Percentiles rank a stretch among this genome's conserved stretches.
Conservation (phyloP, 2,888 invertebrate species). For the Ditula angustiorana region DNA sequence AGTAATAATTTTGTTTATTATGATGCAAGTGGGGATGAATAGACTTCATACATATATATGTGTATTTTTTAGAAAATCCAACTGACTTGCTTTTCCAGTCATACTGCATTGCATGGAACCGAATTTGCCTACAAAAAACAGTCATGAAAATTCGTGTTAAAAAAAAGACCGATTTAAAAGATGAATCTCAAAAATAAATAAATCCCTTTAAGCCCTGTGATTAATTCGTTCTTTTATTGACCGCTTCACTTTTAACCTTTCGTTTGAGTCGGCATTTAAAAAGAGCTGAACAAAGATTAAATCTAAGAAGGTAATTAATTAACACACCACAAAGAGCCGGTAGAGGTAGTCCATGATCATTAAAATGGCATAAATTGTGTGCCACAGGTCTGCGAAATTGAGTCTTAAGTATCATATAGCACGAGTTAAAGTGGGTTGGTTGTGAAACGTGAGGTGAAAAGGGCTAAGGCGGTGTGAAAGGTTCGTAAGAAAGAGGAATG, state of each 20-base stretch:
- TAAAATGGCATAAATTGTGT: constrained; percentile 2
- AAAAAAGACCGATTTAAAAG: neutral
- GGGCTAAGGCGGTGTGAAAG: neutral
- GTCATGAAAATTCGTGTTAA: too few species aligned
- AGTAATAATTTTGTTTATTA: too few species aligned
- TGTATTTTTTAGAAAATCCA: too few species aligned
- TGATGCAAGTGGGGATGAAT: too few species aligned
- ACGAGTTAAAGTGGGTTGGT: neutral
- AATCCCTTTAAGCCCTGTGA: neutral
- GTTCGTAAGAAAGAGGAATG: constrained; percentile 5
- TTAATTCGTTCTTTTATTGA: constrained; percentile 17
- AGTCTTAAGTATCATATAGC: neutral
- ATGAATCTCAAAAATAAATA: neutral
- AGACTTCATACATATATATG: too few species aligned
- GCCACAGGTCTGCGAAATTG: neutral
- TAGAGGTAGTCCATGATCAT: neutral
- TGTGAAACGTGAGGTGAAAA: neutral
- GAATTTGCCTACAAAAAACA: too few species aligned
- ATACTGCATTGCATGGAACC: too few species aligned
- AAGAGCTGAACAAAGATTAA: constrained; percentile 33
- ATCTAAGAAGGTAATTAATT: constrained; percentile 38
- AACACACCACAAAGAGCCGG: constrained; percentile 23
- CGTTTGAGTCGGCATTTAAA: constrained; percentile 17
- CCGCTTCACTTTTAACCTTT: constrained; percentile 18
- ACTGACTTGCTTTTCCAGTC: too few species aligned